phyloP scores from a whole-genome alignment of 2,888 invertebrate genomes.

The Dryococelus australis region DNA sequence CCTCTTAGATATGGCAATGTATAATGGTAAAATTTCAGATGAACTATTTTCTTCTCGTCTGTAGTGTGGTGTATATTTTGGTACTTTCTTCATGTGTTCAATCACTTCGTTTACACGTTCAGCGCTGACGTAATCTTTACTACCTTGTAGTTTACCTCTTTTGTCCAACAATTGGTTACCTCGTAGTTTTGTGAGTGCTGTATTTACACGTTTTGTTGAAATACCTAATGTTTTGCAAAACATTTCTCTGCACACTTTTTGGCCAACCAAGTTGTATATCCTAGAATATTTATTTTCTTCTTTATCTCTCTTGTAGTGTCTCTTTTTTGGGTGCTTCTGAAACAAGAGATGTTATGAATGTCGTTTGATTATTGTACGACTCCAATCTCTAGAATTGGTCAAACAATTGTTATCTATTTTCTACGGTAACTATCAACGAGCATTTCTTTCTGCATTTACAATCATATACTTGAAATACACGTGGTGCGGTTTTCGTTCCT shows the following conservation, averaged over 20 bases:
- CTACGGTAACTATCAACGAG: background rate
- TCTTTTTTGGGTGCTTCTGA: background rate
- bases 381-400: background rate
- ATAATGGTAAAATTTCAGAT: background rate
- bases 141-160: background rate
- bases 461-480: background rate
- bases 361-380: background rate
- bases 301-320: background rate
- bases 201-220: background rate
- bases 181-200: background rate
- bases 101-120: background rate
- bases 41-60: background rate
- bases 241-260: slow-evolving; percentile 9
- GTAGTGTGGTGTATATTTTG: background rate
- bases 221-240: background rate
- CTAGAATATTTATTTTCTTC: background rate
- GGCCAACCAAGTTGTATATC: background rate
- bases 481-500: background rate
- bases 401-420: background rate
- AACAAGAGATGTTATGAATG: slow-evolving; percentile 3
- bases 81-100: background rate
- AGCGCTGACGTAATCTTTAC: background rate
- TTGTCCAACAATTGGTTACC: background rate
- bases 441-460: background rate
- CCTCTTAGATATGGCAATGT: background rate